Base-by-base conservation (phyloP, 1,140 invertebrate genomes). In the Hetaerina americana region DNA sequence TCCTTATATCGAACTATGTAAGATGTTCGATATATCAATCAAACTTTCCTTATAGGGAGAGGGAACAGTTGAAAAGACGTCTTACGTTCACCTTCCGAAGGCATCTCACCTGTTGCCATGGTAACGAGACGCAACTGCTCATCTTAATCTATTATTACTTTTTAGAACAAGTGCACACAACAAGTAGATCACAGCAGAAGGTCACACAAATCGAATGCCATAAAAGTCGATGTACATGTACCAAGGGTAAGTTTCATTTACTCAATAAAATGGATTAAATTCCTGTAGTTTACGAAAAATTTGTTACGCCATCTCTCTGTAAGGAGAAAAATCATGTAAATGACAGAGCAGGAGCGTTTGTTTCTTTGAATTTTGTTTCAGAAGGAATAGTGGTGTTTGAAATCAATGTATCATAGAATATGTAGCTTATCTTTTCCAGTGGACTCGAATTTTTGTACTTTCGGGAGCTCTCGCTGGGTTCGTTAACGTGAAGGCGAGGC, bases 21-120 rank as follows among this genome's bases (percentile, higher is more conserved):
- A 66, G 70, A 66, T 57, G 71, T 73, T 73, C 70, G 72, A 73
- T 73, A 73, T 73, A 71, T 73, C 70, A 73, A 73, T 73, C 72
- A 73, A 70, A 70, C 71, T 70, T 73, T 73, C 70, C 70, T 71
- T 73, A 31, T 71, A 73, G 31, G 70, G 69, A 27, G 70, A 73
- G 70, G 72, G 72, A 71, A 73, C 70, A 66, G 72, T 73, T 66
- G 27, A 69, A 73, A 71, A 72, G 68, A 66, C 66, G 40, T 73
- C 66, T 73, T 71, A 73, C 70, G 66, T 66, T 71, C 26, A 28
- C 71, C 67, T 71, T 71, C 69, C 70, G 72, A 71, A 73, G 70
- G 68, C 72, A 71, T 40, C 71, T 73, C 70, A 68, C 69, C 70
- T 73, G 72, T 73, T 68, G 72, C 70, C 66, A 73, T 73, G 72